Conservation (phyloP, 1,140 invertebrate genomes). For the Augochlora pura region DNA sequence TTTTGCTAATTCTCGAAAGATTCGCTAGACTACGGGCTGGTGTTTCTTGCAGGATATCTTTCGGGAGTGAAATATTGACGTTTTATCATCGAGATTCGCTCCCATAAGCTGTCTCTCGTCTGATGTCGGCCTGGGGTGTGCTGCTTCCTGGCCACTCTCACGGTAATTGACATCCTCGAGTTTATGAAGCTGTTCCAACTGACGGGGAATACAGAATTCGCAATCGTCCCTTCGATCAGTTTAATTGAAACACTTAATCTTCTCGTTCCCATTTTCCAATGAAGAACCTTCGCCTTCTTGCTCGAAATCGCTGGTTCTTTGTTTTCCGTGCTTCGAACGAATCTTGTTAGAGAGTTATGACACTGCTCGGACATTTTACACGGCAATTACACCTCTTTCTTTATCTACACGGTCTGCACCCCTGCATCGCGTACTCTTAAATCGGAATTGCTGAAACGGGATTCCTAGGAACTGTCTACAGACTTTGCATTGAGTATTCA, state of each 20-base stretch:
- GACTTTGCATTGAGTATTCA: too few species aligned
- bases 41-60: background rate
- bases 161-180: constrained; percentile 32
- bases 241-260: constrained; percentile 29
- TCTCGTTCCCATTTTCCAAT: background rate
- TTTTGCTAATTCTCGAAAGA: constrained; percentile 13
- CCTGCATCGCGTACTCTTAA: too few species aligned
- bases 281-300: background rate
- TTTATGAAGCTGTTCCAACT: constrained; percentile 26
- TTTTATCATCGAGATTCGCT: constrained; percentile 13
- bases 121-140: background rate
- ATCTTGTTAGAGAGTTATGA: too few species aligned
- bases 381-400: too few species aligned
- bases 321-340: too few species aligned
- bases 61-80: constrained; percentile 17
- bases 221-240: constrained; percentile 13
- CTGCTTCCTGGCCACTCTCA: constrained; percentile 12
- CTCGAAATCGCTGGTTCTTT: background rate
- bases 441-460: too few species aligned
- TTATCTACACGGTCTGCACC: too few species aligned
- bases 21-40: background rate
- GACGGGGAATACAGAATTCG: constrained; percentile 10
- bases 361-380: too few species aligned
- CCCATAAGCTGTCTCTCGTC: constrained; percentile 23
- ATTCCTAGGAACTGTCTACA: too few species aligned